Base-by-base conservation (phyloP, 2,113 vertebrate genomes). In the Lycocorax pyrrhopterus region DNA sequence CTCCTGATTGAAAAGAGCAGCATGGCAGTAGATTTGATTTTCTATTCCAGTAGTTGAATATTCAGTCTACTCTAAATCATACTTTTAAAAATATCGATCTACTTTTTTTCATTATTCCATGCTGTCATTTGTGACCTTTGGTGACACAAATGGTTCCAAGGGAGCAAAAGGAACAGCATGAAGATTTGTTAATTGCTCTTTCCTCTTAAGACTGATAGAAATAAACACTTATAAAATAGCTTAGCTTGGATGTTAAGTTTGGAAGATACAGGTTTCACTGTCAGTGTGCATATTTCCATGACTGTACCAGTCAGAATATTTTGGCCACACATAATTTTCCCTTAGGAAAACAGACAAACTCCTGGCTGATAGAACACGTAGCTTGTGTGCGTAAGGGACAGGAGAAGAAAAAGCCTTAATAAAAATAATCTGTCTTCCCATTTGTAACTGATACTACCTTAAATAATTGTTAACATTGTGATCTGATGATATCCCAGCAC, bases 51-150 rank as follows among this genome's bases (percentile, higher is more conserved):
- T 47, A 82, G 49, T 13, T 93, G 63, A 52, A 87, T 51, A 76
- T 32, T 56, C 7, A 46, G 23, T 69, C 16, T 74, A 62, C 35
- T 53, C n/a, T 68, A 76, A 95, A 46, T 56, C 19, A 62, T 49
- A 26, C 17, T 58, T 72, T 64, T 58, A 1, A 84, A 94, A 91
- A 78, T 58, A 83, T 82, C 15, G 51, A 66, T 82, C 51, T 32
- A 58, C 13, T 79, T 33, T 79, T 64, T 91, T 85, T 58, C 46
- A 35, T 86, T 93, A 71, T 91, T 97, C 87, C 91, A 33, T 84
- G 66, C 37, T 89, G 81, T 89, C 84, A 93, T 92, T 91, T 83
- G 71, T 93, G 84, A 95, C 87, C 71, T 96, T 96, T 89, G 62
- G 25, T 72, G 77, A 49, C 4, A 29, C 51, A 77, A 80, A 63